These are phyloP conservation scores for Xanthia icteritia DNA, from an alignment of 2,888 invertebrate species.

Conservation along the genomic window DNA sequence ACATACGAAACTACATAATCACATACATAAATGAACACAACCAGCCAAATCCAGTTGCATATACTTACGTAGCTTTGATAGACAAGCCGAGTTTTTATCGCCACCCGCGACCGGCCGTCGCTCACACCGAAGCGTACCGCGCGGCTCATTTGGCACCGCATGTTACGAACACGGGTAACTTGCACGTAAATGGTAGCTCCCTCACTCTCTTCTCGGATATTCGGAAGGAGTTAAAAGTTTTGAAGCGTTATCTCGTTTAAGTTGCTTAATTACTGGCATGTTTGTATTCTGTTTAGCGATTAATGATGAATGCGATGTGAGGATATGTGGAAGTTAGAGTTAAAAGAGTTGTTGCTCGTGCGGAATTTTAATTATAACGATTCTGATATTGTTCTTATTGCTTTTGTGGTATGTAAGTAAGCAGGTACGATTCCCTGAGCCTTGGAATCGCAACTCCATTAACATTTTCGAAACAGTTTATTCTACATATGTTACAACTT, in stretches of 20 bases:
- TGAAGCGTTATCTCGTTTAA: constrained; percentile 57
- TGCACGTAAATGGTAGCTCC: constrained; percentile 54
- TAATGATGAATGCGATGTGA: constrained; percentile 50
- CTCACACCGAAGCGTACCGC: constrained; percentile 60
- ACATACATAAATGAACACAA: constrained; percentile 22
- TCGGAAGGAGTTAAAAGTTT: constrained; percentile 62
- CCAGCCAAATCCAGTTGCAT: constrained; percentile 46
- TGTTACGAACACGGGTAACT: constrained; percentile 67
- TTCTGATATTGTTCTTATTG: constrained; percentile 5
- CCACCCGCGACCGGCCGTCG: constrained; percentile 53
- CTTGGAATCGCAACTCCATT: background rate
- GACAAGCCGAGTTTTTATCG: constrained; percentile 30
- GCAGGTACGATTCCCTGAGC: background rate
- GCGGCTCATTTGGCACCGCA: constrained; percentile 66
- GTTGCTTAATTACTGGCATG: constrained; percentile 63
- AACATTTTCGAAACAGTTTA: background rate
- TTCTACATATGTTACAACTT: background rate
- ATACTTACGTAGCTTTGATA: constrained; percentile 23
- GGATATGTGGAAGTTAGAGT: constrained; percentile 12
- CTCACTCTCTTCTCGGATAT: constrained; percentile 42
- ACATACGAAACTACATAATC: constrained; percentile 26
- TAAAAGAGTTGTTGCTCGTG: constrained; percentile 35
- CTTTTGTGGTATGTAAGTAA: background rate
- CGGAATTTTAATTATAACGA: constrained; percentile 40
- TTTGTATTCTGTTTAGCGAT: constrained; percentile 59